These are phyloP conservation scores for Heteromurus nitidus DNA, from an alignment of 2,888 invertebrate genomes.

Conservation along the genomic window DNA sequence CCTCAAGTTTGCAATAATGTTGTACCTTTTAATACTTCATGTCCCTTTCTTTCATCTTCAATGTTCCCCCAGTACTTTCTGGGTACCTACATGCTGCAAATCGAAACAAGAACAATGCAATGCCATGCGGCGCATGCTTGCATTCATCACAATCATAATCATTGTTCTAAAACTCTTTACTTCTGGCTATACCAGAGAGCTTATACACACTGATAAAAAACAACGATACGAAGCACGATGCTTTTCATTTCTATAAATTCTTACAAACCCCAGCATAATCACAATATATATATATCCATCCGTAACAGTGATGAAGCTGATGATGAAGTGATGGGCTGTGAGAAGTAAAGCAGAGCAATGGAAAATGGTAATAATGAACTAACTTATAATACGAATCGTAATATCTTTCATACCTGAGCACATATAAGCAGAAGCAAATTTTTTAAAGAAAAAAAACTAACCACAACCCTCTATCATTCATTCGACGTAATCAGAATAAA, in stretches of 20 bases:
- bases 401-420: not conserved
- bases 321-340: constrained; percentile 34
- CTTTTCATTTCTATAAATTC: not conserved
- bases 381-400: not conserved
- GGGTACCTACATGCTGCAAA: not conserved
- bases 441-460: not conserved
- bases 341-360: constrained; percentile 52
- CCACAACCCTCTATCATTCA: not conserved
- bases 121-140: no score
- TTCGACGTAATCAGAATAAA: not conserved
- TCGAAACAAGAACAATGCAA: not conserved
- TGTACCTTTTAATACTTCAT: no score
- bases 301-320: constrained; percentile 15
- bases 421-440: not conserved
- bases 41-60: no score
- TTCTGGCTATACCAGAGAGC: no score
- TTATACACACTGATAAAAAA: not conserved
- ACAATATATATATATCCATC: constrained; percentile 13
- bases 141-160: not conserved
- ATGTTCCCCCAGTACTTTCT: no score
- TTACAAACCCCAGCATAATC: not conserved
- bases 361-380: not conserved
- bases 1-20: no score
- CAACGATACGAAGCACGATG: no score
- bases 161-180: no score